phyloP scores from a whole-genome alignment of 1,140 invertebrate species.

The Ceratosolen fusciceps region DNA sequence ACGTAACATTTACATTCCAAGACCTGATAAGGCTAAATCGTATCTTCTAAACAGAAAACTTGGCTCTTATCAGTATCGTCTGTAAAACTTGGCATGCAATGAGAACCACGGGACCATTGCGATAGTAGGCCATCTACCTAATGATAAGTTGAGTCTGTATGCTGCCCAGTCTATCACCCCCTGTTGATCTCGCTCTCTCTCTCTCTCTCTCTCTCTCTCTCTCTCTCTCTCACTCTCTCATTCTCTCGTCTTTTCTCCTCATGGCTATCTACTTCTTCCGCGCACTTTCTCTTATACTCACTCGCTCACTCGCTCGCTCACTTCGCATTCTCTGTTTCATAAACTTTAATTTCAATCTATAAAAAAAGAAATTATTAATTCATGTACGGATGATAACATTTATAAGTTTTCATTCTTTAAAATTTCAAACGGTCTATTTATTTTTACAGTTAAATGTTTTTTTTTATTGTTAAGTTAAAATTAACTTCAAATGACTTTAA shows the following conservation, averaged over 20 bases:
- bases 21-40: background rate
- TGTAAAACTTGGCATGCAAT: slow-evolving; percentile 14
- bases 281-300: too few species aligned
- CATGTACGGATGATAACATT: background rate
- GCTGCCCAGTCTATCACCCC: background rate
- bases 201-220: slow-evolving; percentile 32
- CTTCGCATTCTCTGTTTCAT: background rate
- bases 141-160: slow-evolving; percentile 56
- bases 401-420: slow-evolving; percentile 18
- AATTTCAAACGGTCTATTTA: too few species aligned
- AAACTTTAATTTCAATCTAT: background rate
- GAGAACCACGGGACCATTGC: slow-evolving; percentile 46
- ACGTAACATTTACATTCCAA: background rate
- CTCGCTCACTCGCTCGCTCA: background rate
- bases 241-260: slow-evolving; percentile 11
- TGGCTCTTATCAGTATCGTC: slow-evolving; percentile 23
- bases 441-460: too few species aligned
- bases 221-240: background rate
- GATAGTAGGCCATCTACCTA: slow-evolving; percentile 68
- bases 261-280: background rate
- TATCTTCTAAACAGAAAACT: background rate
- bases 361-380: slow-evolving; percentile 19
- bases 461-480: too few species aligned
- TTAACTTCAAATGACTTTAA: too few species aligned
- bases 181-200: slow-evolving; percentile 15